These are phyloP conservation scores for Camponotus vicinus DNA, from an alignment of 1,140 invertebrate genomes.

Conservation along the genomic window DNA sequence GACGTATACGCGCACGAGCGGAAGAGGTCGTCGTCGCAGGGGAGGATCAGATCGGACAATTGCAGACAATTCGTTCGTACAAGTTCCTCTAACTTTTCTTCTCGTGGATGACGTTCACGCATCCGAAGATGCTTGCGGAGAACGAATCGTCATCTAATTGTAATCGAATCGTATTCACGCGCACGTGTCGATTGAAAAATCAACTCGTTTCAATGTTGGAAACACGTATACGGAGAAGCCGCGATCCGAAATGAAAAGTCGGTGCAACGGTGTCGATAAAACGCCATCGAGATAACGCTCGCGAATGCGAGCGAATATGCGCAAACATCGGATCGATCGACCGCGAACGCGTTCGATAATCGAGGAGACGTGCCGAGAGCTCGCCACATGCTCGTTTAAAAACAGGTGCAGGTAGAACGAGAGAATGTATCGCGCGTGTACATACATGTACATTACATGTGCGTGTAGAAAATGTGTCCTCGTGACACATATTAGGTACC, in stretches of 20 bases:
- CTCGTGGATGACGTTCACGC: neutral
- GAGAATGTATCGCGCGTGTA: neutral
- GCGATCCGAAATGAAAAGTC: conserved; percentile 35
- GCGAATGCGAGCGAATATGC: neutral
- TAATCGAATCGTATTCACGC: conserved; percentile 30
- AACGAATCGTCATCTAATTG: neutral
- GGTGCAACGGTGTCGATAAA: neutral
- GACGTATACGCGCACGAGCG: conserved; percentile 16
- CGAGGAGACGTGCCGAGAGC: neutral
- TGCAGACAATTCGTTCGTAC: conserved; percentile 65
- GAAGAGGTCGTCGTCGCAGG: conserved; percentile 10
- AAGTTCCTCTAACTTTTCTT: neutral
- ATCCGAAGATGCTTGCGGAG: neutral
- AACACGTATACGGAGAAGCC: neutral
- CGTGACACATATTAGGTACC: conserved; percentile 45
- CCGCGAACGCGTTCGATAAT: conserved; percentile 48
- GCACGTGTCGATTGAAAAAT: conserved; percentile 41
- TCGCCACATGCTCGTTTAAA: neutral
- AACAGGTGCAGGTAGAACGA: neutral
- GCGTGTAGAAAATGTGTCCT: conserved; percentile 44
- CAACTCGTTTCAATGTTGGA: neutral
- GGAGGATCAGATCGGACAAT: conserved; percentile 12
- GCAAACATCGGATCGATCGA: conserved; percentile 43
- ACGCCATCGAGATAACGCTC: neutral
- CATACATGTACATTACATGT: conserved; percentile 1